Evolutionary conservation across 1,140 invertebrate species (phyloP).

Genomic region (Platyura marginata): DNA sequence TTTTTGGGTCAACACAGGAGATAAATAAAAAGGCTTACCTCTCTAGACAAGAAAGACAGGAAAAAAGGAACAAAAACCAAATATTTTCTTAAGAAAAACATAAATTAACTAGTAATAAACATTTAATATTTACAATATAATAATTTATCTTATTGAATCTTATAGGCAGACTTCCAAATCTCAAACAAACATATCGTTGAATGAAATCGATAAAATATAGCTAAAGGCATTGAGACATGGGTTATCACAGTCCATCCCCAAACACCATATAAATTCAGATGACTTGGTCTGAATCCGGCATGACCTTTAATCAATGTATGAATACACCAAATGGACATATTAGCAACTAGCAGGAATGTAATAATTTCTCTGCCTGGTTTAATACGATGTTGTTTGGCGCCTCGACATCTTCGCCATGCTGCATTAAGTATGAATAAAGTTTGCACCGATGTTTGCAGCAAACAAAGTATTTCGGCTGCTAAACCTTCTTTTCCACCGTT

Average conservation of each 20-base stretch:
- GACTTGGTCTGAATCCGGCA: slow-evolving; percentile 59
- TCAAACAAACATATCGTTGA: slow-evolving; percentile 91
- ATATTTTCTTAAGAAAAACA: no score
- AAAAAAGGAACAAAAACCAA: no score
- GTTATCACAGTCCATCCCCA: slow-evolving; percentile 81
- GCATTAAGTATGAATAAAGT: slow-evolving; percentile 75
- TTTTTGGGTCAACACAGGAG: no score
- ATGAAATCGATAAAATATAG: slow-evolving; percentile 80
- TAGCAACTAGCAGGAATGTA: slow-evolving; percentile 65
- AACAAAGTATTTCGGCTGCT: slow-evolving; percentile 36
- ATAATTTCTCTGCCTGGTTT: slow-evolving; percentile 70
- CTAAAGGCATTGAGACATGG: slow-evolving; percentile 65
- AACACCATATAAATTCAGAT: slow-evolving; percentile 58
- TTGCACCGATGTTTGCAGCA: slow-evolving; percentile 50
- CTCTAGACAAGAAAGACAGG: background rate
- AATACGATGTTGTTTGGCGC: slow-evolving; percentile 35
- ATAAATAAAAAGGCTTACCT: no score
- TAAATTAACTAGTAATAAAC: no score
- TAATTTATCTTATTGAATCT: slow-evolving; percentile 21
- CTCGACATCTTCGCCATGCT: slow-evolving; percentile 44
- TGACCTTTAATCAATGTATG: slow-evolving; percentile 67
- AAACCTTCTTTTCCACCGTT: slow-evolving; percentile 32
- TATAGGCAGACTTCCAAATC: slow-evolving; percentile 90
- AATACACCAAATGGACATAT: slow-evolving; percentile 74
- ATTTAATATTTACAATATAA: background rate